These are phyloP conservation scores for Drosophila albomicans DNA, from an alignment of 1,140 invertebrate species.

Conservation along the genomic window DNA sequence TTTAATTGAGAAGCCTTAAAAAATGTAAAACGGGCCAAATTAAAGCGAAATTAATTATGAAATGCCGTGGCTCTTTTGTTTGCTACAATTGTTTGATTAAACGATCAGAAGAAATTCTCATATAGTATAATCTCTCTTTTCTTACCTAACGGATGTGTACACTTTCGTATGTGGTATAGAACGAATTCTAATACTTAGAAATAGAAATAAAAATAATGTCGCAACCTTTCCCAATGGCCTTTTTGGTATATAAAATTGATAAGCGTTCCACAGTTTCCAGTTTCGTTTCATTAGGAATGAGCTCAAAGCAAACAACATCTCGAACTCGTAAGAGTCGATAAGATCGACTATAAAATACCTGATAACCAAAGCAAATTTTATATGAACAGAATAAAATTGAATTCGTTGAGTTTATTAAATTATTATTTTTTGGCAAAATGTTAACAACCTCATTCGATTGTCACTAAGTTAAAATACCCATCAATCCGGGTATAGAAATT, in stretches of 20 bases:
- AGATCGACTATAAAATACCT: too few species aligned
- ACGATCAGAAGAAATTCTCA: slow-evolving; percentile 1
- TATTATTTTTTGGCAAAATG: too few species aligned
- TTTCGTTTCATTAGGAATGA: slow-evolving; percentile 47
- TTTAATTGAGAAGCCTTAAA: neutral
- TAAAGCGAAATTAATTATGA: slow-evolving; percentile 6
- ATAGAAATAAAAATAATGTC: slow-evolving; percentile 25
- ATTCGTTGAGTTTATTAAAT: too few species aligned
- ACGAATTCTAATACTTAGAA: neutral
- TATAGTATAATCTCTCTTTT: neutral
- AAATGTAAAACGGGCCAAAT: neutral
- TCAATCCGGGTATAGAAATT: slow-evolving; percentile 1
- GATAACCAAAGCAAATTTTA: too few species aligned
- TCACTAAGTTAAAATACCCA: too few species aligned
- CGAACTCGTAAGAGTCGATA: neutral
- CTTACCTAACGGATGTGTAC: slow-evolving; percentile 36
- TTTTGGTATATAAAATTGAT: slow-evolving; percentile 58
- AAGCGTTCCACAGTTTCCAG: slow-evolving; percentile 55
- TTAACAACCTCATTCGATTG: too few species aligned
- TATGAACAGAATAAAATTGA: too few species aligned
- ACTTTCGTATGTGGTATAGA: slow-evolving; percentile 2
- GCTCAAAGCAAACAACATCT: slow-evolving; percentile 33
- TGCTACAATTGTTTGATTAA: neutral
- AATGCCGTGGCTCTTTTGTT: slow-evolving; percentile 2
- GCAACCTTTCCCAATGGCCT: slow-evolving; percentile 72